These are phyloP conservation scores for Drosophila cognata DNA, from an alignment of 2,888 invertebrate genomes.

Conservation along the genomic window DNA sequence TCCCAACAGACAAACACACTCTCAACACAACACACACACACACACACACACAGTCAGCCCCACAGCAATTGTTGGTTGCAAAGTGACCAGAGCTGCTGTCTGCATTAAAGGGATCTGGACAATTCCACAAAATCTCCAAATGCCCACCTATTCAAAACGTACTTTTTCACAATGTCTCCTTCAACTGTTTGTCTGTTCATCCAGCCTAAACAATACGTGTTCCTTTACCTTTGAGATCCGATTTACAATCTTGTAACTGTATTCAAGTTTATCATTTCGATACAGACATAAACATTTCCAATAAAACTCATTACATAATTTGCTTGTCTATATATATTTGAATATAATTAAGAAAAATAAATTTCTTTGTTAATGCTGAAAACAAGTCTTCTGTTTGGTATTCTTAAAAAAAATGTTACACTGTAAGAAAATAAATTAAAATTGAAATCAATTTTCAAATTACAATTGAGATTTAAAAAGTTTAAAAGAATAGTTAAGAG, in stretches of 20 bases:
- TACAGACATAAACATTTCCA: neutral
- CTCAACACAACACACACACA: neutral
- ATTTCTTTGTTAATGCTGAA: neutral
- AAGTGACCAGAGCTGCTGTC: neutral
- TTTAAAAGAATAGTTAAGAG: neutral
- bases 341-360: neutral
- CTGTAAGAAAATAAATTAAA: neutral
- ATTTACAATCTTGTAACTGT: neutral
- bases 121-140: constrained; percentile 11
- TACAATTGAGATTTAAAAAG: too few relatives aligned
- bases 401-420: neutral
- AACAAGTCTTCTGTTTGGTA: neutral
- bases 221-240: neutral
- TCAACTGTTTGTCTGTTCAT: neutral
- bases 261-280: neutral
- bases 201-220: neutral
- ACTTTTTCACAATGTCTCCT: neutral
- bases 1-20: neutral
- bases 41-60: neutral
- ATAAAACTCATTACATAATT: neutral
- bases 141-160: neutral
- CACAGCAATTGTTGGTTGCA: neutral
- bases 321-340: neutral
- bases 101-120: neutral
- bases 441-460: neutral